Evolutionary conservation across 2,888 invertebrate genomes (phyloP), one percentile per base, ranked within the genome.

Genomic region (Tiphia femorata): DNA sequence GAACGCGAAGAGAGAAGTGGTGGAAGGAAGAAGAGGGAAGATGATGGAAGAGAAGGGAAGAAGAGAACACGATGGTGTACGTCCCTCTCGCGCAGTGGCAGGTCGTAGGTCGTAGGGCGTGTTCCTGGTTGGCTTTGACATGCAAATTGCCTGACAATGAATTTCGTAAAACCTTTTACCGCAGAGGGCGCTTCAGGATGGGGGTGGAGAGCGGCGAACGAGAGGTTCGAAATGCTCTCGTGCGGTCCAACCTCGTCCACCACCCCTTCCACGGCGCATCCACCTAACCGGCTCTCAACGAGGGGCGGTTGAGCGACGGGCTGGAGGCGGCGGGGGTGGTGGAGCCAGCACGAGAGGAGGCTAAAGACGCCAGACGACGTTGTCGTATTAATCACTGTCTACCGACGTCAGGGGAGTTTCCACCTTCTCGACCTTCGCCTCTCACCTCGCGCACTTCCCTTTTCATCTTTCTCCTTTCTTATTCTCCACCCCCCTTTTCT

Each of bases 101-200:
- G 67, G 61, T 59, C 65, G 66, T 46, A 57, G 66, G 64, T 72
- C 67, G 60, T 62, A 62, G 60, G 66, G 62, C 73, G 66, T 65
- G 72, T 67, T 70, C 64, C 66, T 64, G 66, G 60, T 54, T 58
- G 67, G 75, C 81, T 81, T 79, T 80, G 82, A 81, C 76, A 80
- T 79, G 81, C 75, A 79, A 81, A 80, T 80, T 78, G 76, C 66
- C 76, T 73, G 80, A 81, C 80, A 81, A 81, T 81, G 81, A 81
- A 81, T 81, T 80, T 81, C 76, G 76, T 76, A 81, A 81, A 80
- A 81, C 81, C 80, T 81, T 81, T 81, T 81, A 81, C 77, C 76
- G 73, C 70, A 68, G 68, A 77, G 73, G 70, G 74, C 74, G 76
- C 73, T 53, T 40, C 68, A 70, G 67, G 69, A 69, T 17, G 42